Evolutionary conservation across 23 tunicate species (phyloP).

Genomic region (Aplidium turbinatum): DNA sequence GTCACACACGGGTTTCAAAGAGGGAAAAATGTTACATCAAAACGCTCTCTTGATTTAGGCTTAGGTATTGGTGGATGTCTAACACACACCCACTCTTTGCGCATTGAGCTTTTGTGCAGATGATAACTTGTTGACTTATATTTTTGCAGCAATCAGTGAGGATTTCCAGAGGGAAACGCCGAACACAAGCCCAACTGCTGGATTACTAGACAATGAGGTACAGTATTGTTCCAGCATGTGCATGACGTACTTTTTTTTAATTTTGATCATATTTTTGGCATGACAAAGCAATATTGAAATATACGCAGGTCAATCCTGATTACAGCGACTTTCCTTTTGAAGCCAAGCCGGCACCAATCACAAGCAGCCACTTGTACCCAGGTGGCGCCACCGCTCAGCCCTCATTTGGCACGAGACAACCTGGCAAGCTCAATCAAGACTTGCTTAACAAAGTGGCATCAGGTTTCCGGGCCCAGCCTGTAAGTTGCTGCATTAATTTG

Average conservation of each 20-base stretch:
- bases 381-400: not conserved
- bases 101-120: too few relatives aligned
- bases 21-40: too few relatives aligned
- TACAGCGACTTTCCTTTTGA: slow-evolving; percentile 27
- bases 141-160: slow-evolving; percentile 54
- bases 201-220: slow-evolving; percentile 90
- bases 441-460: slow-evolving; percentile 65
- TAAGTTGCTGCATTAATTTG: slow-evolving; percentile 28
- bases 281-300: not conserved
- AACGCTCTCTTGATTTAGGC: too few relatives aligned
- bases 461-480: slow-evolving; percentile 52
- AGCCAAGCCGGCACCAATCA: slow-evolving; percentile 11
- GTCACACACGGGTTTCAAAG: too few relatives aligned
- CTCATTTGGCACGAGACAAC: not conserved
- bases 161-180: slow-evolving; percentile 70
- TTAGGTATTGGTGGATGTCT: too few relatives aligned
- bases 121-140: not conserved
- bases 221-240: too few relatives aligned
- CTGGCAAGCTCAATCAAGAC: slow-evolving; percentile 78
- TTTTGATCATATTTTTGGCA: not conserved
- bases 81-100: too few relatives aligned
- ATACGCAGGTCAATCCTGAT: slow-evolving; percentile 19
- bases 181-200: slow-evolving; percentile 86
- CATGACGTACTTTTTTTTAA: not conserved
- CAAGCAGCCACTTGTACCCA: slow-evolving; percentile 45